Base-by-base conservation (phyloP, 2,797 vertebrate species). In the Novumbra hubbsi region DNA sequence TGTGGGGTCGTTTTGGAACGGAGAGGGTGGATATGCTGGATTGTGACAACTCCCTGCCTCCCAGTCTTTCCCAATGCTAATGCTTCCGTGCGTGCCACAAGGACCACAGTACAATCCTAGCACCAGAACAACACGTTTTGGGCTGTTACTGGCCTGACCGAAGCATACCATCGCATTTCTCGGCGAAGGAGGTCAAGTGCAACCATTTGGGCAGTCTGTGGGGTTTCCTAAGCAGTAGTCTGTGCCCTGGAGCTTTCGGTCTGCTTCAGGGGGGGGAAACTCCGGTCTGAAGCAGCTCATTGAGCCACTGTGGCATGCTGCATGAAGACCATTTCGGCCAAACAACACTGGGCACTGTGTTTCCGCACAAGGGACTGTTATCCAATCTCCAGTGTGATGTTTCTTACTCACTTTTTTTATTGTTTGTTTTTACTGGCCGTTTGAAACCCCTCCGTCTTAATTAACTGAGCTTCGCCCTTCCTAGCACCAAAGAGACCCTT, bases 401-500 rank as follows among this genome's bases (percentile, higher is more conserved):
- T 60, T 60, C 55, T 24, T 17, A 5, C 21, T 60, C 21, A 7
- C 55, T 27, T 27, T 11, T 24, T 24, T 60, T 27, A 11, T 27
- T 60, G 24, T 27, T 24, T 60, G 55, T 60, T 60, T 60, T 60
- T 60, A 27, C 55, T 60, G 55, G 55, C 21, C n/a, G 11, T 60
- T 60, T 60, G 24, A 60, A 60, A 60, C 55, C 24, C 8, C 52
- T 55, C 52, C n/a, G n/a, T 60, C 55, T 24, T 60, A 60, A 60
- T 60, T 60, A 60, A 60, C 55, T 60, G 21, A 24, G 55, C 21
- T 24, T 60, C 21, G 55, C 55, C 55, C 55, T 60, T 60, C 55
- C 21, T 21, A 24, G 55, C 21, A 60, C 55, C 55, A 60, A 27
- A 24, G 55, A 60, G 55, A 11, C 55, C 24, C 21, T 60, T 24